These are phyloP conservation scores for Hemaris fuciformis DNA, from an alignment of 2,888 invertebrate genomes.

Conservation along the genomic window DNA sequence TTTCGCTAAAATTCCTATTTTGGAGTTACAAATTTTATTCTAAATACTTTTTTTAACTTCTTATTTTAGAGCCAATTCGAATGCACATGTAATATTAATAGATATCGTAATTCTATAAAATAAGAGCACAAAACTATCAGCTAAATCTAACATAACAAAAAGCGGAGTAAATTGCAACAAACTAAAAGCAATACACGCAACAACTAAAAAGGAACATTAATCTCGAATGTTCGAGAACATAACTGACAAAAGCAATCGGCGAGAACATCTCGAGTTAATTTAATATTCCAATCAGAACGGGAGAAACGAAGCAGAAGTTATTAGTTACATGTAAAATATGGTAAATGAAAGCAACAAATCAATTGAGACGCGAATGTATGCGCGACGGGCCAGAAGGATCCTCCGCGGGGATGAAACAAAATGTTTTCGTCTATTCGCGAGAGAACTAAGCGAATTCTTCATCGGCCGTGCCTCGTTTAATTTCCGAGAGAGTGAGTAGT, in stretches of 20 bases:
- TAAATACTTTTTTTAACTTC: no score
- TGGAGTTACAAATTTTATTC: no score
- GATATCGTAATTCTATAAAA: neutral
- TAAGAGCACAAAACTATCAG: no score
- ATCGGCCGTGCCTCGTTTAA: conserved; percentile 44
- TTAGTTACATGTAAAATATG: conserved; percentile 11
- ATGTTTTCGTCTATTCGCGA: conserved; percentile 57
- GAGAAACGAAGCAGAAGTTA: conserved; percentile 5
- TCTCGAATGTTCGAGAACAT: neutral
- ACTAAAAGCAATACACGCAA: neutral
- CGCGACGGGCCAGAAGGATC: conserved; percentile 46
- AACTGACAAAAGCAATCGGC: neutral
- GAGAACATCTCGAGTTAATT: neutral
- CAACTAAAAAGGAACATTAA: neutral
- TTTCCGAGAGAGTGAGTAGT: neutral
- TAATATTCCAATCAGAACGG: neutral
- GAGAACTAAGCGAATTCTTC: conserved; percentile 55
- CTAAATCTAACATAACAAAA: neutral
- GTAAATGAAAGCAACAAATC: conserved; percentile 43
- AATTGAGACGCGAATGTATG: conserved; percentile 43
- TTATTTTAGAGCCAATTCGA: no score
- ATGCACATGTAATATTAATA: no score
- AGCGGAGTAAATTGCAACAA: neutral
- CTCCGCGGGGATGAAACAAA: conserved; percentile 51
- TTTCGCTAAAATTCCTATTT: no score